Evolutionary conservation across 1,140 invertebrate genomes (phyloP), one percentile per base, ranked within the genome.

Genomic region (Meloidogyne exigua): DNA sequence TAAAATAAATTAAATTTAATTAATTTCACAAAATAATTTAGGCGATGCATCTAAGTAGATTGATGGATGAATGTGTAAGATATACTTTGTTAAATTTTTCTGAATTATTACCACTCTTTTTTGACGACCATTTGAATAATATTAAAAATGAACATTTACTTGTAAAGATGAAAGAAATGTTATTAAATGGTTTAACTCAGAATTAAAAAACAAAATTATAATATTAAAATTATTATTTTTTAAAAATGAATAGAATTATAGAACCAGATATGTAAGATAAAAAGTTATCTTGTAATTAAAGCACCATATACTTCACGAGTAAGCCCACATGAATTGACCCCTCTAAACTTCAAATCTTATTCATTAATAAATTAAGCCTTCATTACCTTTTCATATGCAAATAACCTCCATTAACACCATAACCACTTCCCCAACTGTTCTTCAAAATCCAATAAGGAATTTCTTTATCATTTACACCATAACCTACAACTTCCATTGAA

Each of bases 271-370:
- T 7, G 28, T 32, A 7, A 32, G 7, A 32, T 32, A 32, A n/a
- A 57, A 57, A n/a, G 4, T 15, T 65, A 73, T 73, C 21, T 42
- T 28, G 57, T 73, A 32, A 73, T 65, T 23, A 73, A 18, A 11
- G 71, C 71, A 23, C 57, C 36, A 23, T 62, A 65, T 12, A 73
- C 71, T 63, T 80, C 72, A 15, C 28, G 71, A 36, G 74, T 66
- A 36, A 81, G n/a, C 21, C 80, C 80, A 65, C 80, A 81, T 25
- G 81, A 62, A 64, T 81, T 81, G 7, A 81, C 81, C 5, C 79
- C 80, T 32, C 80, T 73, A 2, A 23, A 64, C 63, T 3, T 10
- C 1, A 25, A 44, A 64, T 49, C 1, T 15, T 63, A 49, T 21
- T 23, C 12, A 11, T 44, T 23, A 4, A 62, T 26, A 32, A 25